Percentiles rank a stretch among this genome's conserved stretches.
Evolutionary conservation across 1,140 invertebrate genomes (phyloP).

Genomic region (Armadillidium nasatum): DNA sequence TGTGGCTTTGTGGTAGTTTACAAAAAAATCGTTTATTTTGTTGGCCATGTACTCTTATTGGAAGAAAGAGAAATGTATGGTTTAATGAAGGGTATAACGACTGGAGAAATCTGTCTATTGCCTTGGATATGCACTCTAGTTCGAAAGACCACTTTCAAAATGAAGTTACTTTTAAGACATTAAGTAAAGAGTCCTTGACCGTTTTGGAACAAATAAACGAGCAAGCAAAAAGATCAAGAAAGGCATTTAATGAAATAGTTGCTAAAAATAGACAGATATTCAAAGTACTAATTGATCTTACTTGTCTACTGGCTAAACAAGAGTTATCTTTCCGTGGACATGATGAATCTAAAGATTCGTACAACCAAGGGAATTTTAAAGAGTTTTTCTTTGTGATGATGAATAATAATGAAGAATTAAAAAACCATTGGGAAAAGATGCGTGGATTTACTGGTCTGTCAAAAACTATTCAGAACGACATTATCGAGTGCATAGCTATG

Average conservation of each 20-base stretch:
- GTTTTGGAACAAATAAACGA: neutral
- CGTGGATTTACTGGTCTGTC: conserved; percentile 3
- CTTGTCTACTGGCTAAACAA: neutral
- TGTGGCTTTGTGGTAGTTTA: conserved; percentile 25
- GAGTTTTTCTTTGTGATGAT: conserved; percentile 10
- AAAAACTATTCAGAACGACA: conserved; percentile 38
- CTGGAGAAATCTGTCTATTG: too few species aligned
- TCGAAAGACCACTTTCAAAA: neutral
- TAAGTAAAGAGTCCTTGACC: neutral
- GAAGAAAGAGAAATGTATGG: conserved; percentile 8
- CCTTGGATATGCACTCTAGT: neutral
- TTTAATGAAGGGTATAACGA: neutral
- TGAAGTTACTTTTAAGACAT: neutral
- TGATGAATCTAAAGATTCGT: conserved; percentile 20
- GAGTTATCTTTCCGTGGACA: conserved; percentile 11
- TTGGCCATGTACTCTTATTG: conserved; percentile 25
- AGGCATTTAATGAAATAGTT: neutral
- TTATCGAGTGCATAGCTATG: conserved; percentile 32
- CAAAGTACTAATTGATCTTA: neutral
- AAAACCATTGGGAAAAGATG: conserved; percentile 26
- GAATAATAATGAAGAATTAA: conserved; percentile 18
- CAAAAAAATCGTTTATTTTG: conserved; percentile 18
- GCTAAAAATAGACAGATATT: neutral
- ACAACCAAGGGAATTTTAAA: conserved; percentile 24
- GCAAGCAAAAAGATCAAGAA: neutral